These are phyloP conservation scores for Hemistola chrysoprasaria DNA, from an alignment of 2,888 invertebrate genomes.

Conservation along the genomic window DNA sequence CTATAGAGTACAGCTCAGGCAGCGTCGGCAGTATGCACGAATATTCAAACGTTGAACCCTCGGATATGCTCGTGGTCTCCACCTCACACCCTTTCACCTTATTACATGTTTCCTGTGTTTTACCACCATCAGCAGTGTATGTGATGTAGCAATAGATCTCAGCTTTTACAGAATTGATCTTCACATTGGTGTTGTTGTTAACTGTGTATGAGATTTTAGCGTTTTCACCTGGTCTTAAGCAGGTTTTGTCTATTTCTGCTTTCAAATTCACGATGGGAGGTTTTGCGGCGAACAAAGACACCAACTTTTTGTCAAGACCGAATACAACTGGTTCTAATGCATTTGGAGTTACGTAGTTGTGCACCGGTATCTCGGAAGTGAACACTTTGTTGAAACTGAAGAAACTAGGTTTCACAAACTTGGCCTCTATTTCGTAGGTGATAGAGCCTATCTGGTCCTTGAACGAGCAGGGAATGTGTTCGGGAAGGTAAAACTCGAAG, in stretches of 20 bases:
- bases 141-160: conserved; percentile 12
- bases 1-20: conserved; percentile 9
- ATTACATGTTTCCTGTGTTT: neutral
- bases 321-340: conserved; percentile 17
- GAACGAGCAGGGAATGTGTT: conserved; percentile 23
- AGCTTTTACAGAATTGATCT: conserved; percentile 5
- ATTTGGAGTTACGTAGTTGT: conserved; percentile 13
- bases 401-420: conserved; percentile 20
- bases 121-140: conserved; percentile 22
- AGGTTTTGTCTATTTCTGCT: conserved; percentile 17
- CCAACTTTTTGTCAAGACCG: conserved; percentile 20
- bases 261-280: conserved; percentile 18
- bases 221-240: conserved; percentile 19
- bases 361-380: conserved; percentile 22
- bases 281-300: conserved; percentile 8
- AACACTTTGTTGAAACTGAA: conserved; percentile 21
- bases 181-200: conserved; percentile 16
- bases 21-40: conserved; percentile 13
- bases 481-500: conserved; percentile 23
- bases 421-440: conserved; percentile 13
- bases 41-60: neutral
- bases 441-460: conserved; percentile 16
- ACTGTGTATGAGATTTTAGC: conserved; percentile 6
- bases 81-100: conserved; percentile 5
- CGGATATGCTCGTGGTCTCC: neutral